These are phyloP conservation scores for Recurvirostra avosetta DNA, from an alignment of 2,113 vertebrate species.

Conservation along the genomic window DNA sequence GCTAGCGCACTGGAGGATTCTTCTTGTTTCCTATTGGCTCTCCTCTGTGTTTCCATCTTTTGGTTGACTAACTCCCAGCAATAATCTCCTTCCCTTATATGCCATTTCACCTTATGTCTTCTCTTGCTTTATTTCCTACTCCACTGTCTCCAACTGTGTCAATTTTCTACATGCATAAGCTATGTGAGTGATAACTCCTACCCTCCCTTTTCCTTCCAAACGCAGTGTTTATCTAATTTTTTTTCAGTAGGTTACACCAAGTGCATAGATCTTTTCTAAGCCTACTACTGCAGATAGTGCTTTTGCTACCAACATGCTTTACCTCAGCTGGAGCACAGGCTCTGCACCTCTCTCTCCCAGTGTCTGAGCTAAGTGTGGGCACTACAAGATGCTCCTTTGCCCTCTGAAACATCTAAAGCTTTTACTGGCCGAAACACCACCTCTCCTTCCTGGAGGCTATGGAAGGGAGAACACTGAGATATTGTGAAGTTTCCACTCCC, in stretches of 20 bases:
- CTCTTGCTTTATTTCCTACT: background rate
- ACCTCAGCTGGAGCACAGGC: background rate
- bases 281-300: background rate
- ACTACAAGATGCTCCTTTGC: background rate
- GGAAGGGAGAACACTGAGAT: background rate
- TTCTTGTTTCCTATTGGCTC: background rate
- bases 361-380: fast-evolving
- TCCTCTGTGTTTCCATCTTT: background rate
- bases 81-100: background rate
- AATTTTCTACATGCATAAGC: background rate
- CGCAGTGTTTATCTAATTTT: background rate
- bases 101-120: background rate
- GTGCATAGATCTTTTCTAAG: background rate
- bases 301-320: background rate
- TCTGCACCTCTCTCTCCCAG: background rate
- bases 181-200: background rate
- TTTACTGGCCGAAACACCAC: background rate
- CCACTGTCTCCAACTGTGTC: background rate
- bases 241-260: background rate
- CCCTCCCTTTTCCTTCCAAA: background rate
- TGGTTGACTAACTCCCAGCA: background rate
- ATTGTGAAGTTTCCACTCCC: background rate
- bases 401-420: background rate
- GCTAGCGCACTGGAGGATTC: background rate
- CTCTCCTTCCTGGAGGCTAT: background rate